Evolutionary conservation across 2,797 vertebrate species (phyloP), one percentile per base, ranked within the genome.

Genomic region (Protonibea diacanthus): DNA sequence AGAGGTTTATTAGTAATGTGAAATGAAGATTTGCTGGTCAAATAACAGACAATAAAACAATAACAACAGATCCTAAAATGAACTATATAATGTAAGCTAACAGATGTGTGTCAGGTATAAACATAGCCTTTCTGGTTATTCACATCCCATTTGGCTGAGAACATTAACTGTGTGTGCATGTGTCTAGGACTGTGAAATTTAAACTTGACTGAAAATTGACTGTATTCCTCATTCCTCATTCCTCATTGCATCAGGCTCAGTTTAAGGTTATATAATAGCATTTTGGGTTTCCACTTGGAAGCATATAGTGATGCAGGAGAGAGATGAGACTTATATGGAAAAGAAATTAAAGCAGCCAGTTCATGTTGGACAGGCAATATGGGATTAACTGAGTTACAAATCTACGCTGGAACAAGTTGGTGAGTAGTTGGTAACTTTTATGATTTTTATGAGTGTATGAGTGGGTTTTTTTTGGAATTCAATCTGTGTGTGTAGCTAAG

Each of bases 111-210:
- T 74, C 33, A 49, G 2, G 6, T 75, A 38, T n/a, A 17, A 63
- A 44, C 11, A 38, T 45, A 6, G 80, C 48, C 6, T 21, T 68
- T 59, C 17, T 61, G 71, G 33, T 47, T 67, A 69, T 76, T 66
- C n/a, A 61, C 60, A 48, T 78, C 42, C 13, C 3, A 18, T 71
- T 77, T 68, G 58, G 57, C 62, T 20, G 20, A 71, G 25, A 51
- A 45, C 61, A 71, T 70, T 59, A 52, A 25, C 42, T 70, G 66
- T 60, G 42, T 75, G 15, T 80, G 14, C 66, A 59, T 15, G n/a
- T 27, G 51, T 25, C 38, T 77, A 59, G 77, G 71, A 76, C 83
- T 84, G 80, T 78, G 82, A 82, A 60, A 65, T 75, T 3, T 12
- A 67, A 42, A n/a, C n/a, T n/a, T n/a, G n/a, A n/a, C n/a, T n/a